These are phyloP conservation scores for Liasis olivaceus DNA, from an alignment of 2,797 vertebrate genomes.

Conservation along the genomic window DNA sequence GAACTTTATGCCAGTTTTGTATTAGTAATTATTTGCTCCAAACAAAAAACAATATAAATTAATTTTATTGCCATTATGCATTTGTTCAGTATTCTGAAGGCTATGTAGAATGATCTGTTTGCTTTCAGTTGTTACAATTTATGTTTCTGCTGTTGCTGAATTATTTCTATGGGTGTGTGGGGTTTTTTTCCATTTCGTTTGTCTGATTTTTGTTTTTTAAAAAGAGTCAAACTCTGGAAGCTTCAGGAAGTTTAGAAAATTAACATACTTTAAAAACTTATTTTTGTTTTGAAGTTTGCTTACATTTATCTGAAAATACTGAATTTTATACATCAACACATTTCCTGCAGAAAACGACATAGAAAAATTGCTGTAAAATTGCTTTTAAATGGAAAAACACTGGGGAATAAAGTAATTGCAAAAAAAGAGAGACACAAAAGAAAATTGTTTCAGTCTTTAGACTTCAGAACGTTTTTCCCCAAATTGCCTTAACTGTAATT, in stretches of 20 bases:
- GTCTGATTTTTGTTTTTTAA: not conserved
- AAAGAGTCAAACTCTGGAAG: not conserved
- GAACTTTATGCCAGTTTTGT: constrained; percentile 63
- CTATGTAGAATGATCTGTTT: constrained; percentile 61
- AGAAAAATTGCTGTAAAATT: constrained; percentile 39
- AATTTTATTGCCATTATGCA: constrained; percentile 69
- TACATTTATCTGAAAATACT: constrained; percentile 30
- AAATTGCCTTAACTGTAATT: constrained; percentile 20
- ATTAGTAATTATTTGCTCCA: constrained; percentile 66
- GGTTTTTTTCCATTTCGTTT: not conserved
- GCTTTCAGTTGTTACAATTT: constrained; percentile 48
- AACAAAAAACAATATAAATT: constrained; percentile 53
- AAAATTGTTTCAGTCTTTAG: constrained; percentile 42
- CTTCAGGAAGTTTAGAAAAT: constrained; percentile 15
- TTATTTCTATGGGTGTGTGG: constrained; percentile 10
- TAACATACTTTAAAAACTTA: constrained; percentile 26
- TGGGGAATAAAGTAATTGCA: constrained; percentile 41
- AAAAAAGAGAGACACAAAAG: constrained; percentile 44
- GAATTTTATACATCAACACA: constrained; percentile 25
- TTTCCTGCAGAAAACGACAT: constrained; percentile 32
- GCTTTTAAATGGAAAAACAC: constrained; percentile 39
- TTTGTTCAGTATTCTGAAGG: constrained; percentile 66
- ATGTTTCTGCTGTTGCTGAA: constrained; percentile 34
- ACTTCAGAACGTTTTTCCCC: constrained; percentile 15
- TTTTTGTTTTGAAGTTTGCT: constrained; percentile 45